A percentile compares a stretch with the other conserved stretches of the same genome.
Evolutionary conservation across 2,113 vertebrate genomes (phyloP).

Genomic region (Cyprinodon tularosa): DNA sequence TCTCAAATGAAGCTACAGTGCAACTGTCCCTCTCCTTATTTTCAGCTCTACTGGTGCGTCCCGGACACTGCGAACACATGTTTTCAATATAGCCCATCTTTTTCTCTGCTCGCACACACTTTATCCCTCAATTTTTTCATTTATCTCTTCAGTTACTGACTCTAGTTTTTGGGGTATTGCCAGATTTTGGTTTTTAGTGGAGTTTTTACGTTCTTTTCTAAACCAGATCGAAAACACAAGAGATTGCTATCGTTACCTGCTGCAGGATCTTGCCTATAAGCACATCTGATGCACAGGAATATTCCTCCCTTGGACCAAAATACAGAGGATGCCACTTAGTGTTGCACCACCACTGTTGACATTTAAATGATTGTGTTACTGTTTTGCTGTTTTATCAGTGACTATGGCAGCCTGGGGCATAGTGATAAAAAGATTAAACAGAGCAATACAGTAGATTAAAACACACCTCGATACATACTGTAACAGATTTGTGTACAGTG

Average conservation of each 20-base stretch:
- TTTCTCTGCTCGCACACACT: background rate
- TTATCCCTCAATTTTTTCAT: conserved; percentile 22
- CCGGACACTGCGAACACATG: conserved; percentile 64
- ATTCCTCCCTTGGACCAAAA: conserved; percentile 20
- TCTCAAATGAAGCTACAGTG: conserved; percentile 62
- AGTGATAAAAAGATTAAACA: conserved; percentile 41
- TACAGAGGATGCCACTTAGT: conserved; percentile 31
- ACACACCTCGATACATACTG: background rate
- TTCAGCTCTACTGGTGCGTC: conserved; percentile 71
- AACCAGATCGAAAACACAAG: conserved; percentile 22
- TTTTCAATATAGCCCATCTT: conserved; percentile 57
- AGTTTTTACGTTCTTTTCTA: background rate
- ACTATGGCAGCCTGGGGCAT: conserved; percentile 23
- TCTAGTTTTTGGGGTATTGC: background rate
- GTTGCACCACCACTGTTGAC: conserved; percentile 41
- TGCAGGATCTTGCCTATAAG: conserved; percentile 32
- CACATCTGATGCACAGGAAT: conserved; percentile 17
- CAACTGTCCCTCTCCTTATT: conserved; percentile 67
- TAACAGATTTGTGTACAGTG: too few species aligned
- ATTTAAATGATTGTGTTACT: conserved; percentile 56
- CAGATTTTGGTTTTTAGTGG: background rate
- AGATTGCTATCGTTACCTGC: conserved; percentile 19
- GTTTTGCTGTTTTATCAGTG: conserved; percentile 54
- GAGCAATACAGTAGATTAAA: conserved; percentile 19
- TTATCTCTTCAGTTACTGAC: conserved; percentile 1